phyloP scores from a whole-genome alignment of 2,888 invertebrate genomes.

The Deilephila elpenor region DNA sequence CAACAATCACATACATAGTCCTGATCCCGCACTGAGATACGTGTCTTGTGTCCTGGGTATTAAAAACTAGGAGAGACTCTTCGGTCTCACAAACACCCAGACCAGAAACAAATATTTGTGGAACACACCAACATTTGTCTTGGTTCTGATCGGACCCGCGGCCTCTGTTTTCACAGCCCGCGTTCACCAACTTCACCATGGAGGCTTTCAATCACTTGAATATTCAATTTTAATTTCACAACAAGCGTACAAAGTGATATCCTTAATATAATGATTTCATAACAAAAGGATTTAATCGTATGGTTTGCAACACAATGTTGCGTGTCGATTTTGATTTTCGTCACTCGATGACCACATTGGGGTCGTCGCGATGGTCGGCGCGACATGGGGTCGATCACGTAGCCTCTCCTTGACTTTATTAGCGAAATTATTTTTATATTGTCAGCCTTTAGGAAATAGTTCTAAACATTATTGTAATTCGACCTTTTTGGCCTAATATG shows the following conservation, averaged over 20 bases:
- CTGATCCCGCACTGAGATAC: no score
- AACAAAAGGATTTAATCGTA: constrained; percentile 17
- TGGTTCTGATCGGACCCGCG: no score
- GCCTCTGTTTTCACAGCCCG: no score
- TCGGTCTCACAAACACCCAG: no score
- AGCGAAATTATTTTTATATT: neutral
- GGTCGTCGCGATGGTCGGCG: constrained; percentile 1
- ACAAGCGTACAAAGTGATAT: neutral
- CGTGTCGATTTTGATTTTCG: constrained; percentile 31
- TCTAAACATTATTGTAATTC: neutral
- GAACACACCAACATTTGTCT: no score
- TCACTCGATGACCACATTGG: constrained; percentile 26
- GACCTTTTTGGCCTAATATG: no score
- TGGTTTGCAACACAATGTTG: constrained; percentile 19
- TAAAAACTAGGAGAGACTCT: no score
- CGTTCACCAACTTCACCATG: neutral
- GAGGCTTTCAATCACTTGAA: neutral
- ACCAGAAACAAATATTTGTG: no score
- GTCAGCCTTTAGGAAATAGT: neutral
- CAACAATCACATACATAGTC: no score
- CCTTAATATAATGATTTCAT: constrained; percentile 17
- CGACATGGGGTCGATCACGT: constrained; percentile 19
- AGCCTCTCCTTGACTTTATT: constrained; percentile 4
- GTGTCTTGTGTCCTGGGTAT: no score
- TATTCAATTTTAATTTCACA: constrained; percentile 5